These are phyloP conservation scores for Zhuqinia jingwanae DNA, from an alignment of 2,888 invertebrate genomes.

Conservation along the genomic window DNA sequence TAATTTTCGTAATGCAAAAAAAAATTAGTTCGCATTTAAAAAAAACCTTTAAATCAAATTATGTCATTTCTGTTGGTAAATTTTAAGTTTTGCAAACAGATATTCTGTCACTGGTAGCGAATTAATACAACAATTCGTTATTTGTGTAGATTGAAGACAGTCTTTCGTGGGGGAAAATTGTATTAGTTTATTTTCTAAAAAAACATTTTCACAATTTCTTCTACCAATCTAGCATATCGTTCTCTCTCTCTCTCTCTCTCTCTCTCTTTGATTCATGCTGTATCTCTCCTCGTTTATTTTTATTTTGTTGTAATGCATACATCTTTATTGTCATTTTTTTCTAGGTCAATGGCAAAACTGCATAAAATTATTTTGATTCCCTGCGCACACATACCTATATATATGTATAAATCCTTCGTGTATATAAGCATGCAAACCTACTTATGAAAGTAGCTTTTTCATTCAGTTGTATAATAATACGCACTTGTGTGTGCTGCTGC, in stretches of 20 bases:
- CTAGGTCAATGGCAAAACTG: slow-evolving; percentile 58
- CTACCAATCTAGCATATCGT: too few relatives aligned
- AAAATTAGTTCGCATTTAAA: too few relatives aligned
- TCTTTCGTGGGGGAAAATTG: too few relatives aligned
- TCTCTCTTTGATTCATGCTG: too few relatives aligned
- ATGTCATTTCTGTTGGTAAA: not conserved
- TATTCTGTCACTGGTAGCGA: too few relatives aligned
- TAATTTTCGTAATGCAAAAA: too few relatives aligned
- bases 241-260: too few relatives aligned
- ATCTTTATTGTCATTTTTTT: slow-evolving; percentile 6
- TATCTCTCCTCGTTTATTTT: too few relatives aligned
- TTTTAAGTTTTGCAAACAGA: not conserved
- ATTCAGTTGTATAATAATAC: too few relatives aligned
- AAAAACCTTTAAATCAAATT: not conserved
- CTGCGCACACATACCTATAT: not conserved
- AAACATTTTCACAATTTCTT: too few relatives aligned
- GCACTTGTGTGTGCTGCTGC: not conserved
- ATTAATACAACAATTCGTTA: too few relatives aligned
- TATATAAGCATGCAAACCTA: not conserved
- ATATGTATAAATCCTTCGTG: not conserved
- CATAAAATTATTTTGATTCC: slow-evolving; percentile 50
- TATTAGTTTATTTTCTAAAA: too few relatives aligned
- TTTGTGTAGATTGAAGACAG: not conserved
- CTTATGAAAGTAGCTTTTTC: not conserved
- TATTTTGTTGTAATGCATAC: not conserved